phyloP scores from a whole-genome alignment of 53 echinoderm and acorn worm species.

The Mesocentrotus franciscanus region DNA sequence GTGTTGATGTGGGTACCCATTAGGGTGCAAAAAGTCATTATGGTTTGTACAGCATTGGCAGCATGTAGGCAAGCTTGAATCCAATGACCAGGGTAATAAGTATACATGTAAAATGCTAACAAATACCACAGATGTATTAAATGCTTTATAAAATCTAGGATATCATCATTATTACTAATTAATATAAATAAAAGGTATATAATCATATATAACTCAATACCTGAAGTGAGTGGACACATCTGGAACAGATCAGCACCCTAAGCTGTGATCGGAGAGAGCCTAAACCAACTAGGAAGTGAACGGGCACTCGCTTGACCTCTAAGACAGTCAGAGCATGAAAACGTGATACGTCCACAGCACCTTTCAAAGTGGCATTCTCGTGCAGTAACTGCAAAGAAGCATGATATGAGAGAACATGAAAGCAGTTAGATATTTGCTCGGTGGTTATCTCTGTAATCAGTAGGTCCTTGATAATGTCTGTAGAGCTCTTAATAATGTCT shows the following conservation, averaged over 20 bases:
- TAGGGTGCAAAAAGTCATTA: too few species aligned
- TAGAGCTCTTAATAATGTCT: neutral
- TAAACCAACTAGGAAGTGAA: constrained; percentile 86
- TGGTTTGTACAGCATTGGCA: too few species aligned
- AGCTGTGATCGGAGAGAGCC: constrained; percentile 81
- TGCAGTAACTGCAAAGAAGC: constrained; percentile 74
- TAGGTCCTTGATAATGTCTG: too few species aligned
- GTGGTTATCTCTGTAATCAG: neutral
- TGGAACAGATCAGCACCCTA: constrained; percentile 84
- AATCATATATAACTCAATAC: constrained; percentile 55
- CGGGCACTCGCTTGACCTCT: constrained; percentile 88
- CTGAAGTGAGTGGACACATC: constrained; percentile 83
- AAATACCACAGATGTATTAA: too few species aligned
- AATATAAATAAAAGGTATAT: neutral
- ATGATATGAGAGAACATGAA: neutral
- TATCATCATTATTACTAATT: too few species aligned
- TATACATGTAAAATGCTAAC: too few species aligned
- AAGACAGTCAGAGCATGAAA: constrained; percentile 79
- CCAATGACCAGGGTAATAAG: too few species aligned
- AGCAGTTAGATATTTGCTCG: neutral
- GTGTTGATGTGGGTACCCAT: too few species aligned
- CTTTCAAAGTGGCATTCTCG: constrained; percentile 73
- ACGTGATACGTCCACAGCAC: constrained; percentile 84
- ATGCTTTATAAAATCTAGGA: too few species aligned
- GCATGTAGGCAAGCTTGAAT: too few species aligned